These are phyloP conservation scores for Tetramorium parvispinum DNA, from an alignment of 1,140 invertebrate species.

Conservation along the genomic window DNA sequence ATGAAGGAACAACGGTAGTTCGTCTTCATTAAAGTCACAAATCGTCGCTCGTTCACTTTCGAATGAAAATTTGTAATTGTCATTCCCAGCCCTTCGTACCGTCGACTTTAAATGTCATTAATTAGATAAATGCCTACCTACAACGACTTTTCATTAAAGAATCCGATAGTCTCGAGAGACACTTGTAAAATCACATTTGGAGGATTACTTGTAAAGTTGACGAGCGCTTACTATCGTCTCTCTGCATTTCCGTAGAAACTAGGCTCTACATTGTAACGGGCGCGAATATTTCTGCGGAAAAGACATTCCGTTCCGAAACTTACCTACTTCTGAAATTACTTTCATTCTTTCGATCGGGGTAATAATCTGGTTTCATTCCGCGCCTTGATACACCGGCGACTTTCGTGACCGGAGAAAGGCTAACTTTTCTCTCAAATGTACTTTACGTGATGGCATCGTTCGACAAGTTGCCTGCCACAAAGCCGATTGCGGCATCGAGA, in stretches of 20 bases:
- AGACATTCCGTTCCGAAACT: constrained; percentile 5
- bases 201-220: not conserved
- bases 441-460: constrained; percentile 35
- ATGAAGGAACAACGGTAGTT: constrained; percentile 26
- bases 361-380: constrained; percentile 39
- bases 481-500: constrained; percentile 50
- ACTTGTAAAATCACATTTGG: not conserved
- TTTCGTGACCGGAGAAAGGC: not conserved
- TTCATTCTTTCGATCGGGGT: constrained; percentile 29
- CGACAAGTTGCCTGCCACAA: constrained; percentile 34
- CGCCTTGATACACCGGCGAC: constrained; percentile 17
- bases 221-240: not conserved
- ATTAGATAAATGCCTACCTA: not conserved
- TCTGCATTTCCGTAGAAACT: not conserved
- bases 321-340: constrained; percentile 29
- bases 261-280: not conserved
- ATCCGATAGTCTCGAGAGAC: not conserved
- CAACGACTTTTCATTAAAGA: not conserved
- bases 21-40: constrained; percentile 30
- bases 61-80: not conserved
- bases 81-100: not conserved
- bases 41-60: not conserved
- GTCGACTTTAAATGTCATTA: not conserved
- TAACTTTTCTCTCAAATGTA: constrained; percentile 34
- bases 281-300: constrained; percentile 13